A percentile compares a stretch with the other conserved stretches of the same genome.
phyloP scores from a whole-genome alignment of 2,113 vertebrate species.

The Hucho hucho region DNA sequence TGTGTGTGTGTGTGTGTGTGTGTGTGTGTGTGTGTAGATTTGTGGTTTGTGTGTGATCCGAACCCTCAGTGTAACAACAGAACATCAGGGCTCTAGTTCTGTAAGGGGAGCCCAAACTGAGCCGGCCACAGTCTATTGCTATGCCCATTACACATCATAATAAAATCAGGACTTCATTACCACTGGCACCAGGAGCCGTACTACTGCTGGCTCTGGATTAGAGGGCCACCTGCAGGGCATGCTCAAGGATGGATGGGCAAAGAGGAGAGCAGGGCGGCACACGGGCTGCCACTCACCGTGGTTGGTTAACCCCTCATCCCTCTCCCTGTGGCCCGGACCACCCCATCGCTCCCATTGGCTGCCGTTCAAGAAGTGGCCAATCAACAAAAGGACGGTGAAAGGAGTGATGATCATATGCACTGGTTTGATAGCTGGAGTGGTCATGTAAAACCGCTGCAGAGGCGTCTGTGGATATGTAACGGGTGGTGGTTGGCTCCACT shows the following conservation, averaged over 20 bases:
- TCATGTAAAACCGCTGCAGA: too few relatives aligned
- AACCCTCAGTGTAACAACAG: conserved; percentile 54
- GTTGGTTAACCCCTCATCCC: background rate
- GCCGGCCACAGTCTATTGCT: conserved; percentile 28
- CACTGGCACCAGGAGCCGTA: conserved; percentile 51
- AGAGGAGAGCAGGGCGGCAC: conserved; percentile 20
- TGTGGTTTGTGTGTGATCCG: conserved; percentile 26
- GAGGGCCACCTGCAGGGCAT: conserved; percentile 30
- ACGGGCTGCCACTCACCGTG: background rate
- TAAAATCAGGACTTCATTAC: conserved; percentile 61
- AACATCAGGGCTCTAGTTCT: background rate
- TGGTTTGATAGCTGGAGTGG: too few relatives aligned
- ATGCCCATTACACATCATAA: conserved; percentile 63
- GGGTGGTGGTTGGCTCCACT: too few relatives aligned
- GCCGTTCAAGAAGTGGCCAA: conserved; percentile 40
- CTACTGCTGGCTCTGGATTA: conserved; percentile 53
- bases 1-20: background rate
- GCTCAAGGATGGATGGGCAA: conserved; percentile 35
- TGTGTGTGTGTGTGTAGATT: conserved; percentile 6
- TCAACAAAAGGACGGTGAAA: conserved; percentile 46
- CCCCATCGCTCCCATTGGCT: conserved; percentile 42
- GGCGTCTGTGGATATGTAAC: too few relatives aligned
- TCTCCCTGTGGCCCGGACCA: conserved; percentile 26
- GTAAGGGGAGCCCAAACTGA: background rate
- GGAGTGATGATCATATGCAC: too few relatives aligned